Evolutionary conservation across 2,113 vertebrate genomes (phyloP), one percentile per base, ranked within the genome.

Genomic region (Pungitius pungitius): DNA sequence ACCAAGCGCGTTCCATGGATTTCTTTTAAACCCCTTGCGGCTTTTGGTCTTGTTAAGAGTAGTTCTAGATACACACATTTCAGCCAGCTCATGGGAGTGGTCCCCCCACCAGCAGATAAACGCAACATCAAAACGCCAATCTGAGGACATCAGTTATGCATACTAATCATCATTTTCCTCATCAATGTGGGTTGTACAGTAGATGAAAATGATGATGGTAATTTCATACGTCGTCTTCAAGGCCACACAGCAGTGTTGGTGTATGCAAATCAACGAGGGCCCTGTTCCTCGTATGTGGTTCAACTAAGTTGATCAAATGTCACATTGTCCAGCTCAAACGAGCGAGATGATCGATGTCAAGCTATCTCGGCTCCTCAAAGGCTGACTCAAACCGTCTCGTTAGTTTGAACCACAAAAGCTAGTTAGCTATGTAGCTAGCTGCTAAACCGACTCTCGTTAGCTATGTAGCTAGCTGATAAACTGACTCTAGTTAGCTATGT

Each of bases 21-120:
- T 72, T 60, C n/a, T 49, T 66, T 73, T 79, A 26, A 24, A 2
- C 12, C 51, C 69, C 71, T n/a, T 47, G 3, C 39, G 62, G 54
- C 52, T 77, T 73, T 82, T n/a, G 6, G 4, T 59, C 52, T 43
- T 1, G 47, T 62, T 73, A 52, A n/a, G 4, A 62, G 49, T 52
- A 13, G 42, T 35, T 43, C 20, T 39, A 72, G 74, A 76, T 61
- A 56, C 22, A 55, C 68, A 9, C 39, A 1, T 82, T 77, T 89
- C 74, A 85, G 84, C 84, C 76, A 40, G 59, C 80, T 73, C 39
- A 20, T 43, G 83, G 85, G 85, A 77, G 80, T 59, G 14, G 59
- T 13, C 26, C 51, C 62, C 77, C 85, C 76, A 82, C 73, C 79
- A 45, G 77, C 81, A 83, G 82, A 89, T 90, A 87, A 90, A 87